Evolutionary conservation across 2,888 invertebrate genomes (phyloP).

Genomic region (Parasteatoda lunata): DNA sequence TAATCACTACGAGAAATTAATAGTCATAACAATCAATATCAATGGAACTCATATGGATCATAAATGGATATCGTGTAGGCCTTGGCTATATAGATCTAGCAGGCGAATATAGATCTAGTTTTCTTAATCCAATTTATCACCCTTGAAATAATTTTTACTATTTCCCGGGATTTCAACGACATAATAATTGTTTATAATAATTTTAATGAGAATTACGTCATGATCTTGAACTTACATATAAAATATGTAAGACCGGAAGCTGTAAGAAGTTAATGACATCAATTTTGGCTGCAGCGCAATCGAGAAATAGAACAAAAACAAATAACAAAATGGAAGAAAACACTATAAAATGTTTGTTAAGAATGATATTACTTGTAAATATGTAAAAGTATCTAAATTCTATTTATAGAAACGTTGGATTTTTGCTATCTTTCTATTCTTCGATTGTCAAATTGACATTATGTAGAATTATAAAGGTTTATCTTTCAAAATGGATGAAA

Average conservation of each 20-base stretch:
- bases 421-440: conserved; percentile 4
- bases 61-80: too few species aligned
- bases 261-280: conserved; percentile 35
- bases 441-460: conserved; percentile 40
- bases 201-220: too few species aligned
- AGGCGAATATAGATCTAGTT: too few species aligned
- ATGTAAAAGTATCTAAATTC: too few species aligned
- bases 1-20: background rate
- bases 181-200: too few species aligned
- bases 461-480: conserved; percentile 40
- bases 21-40: too few species aligned
- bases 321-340: conserved; percentile 25
- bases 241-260: conserved; percentile 44
- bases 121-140: too few species aligned
- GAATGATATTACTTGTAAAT: too few species aligned
- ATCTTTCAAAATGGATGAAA: conserved; percentile 53
- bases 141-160: too few species aligned
- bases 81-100: too few species aligned
- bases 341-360: conserved; percentile 1
- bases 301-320: conserved; percentile 40
- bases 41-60: too few species aligned
- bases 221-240: background rate
- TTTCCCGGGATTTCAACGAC: too few species aligned
- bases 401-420: background rate
- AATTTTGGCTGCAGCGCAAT: conserved; percentile 44